phyloP scores from a whole-genome alignment of 2,888 invertebrate genomes.

The Drosophila fungiperda region DNA sequence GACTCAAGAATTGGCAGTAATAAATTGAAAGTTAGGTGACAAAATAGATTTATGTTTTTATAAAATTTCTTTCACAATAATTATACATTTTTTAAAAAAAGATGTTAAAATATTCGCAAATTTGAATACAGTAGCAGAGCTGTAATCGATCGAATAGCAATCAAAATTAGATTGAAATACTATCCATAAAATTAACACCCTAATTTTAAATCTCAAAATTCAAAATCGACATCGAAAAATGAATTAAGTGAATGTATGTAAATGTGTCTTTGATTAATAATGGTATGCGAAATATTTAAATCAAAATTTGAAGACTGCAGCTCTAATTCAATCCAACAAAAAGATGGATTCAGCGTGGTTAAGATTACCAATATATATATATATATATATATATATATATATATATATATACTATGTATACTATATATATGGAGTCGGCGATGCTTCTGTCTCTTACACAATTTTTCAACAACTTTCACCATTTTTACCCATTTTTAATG shows the following conservation, averaged over 20 bases:
- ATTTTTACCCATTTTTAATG: neutral
- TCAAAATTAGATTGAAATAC: neutral
- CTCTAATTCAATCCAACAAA: neutral
- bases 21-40: neutral
- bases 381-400: too few relatives aligned
- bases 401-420: neutral
- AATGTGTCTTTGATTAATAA: neutral
- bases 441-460: neutral
- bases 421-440: neutral
- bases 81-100: neutral
- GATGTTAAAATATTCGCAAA: neutral
- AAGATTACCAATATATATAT: too few relatives aligned
- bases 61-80: neutral
- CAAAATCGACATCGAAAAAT: neutral
- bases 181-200: neutral
- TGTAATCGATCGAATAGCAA: neutral
- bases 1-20: neutral
- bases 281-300: neutral
- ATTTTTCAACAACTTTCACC: rapidly evolving
- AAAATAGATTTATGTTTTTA: too few relatives aligned
- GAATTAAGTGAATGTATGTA: neutral
- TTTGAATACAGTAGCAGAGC: neutral
- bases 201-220: neutral
- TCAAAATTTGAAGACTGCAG: neutral
- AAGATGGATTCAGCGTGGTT: neutral